phyloP scores from a whole-genome alignment of 1,140 invertebrate species.

The Sesamia nonagrioides region DNA sequence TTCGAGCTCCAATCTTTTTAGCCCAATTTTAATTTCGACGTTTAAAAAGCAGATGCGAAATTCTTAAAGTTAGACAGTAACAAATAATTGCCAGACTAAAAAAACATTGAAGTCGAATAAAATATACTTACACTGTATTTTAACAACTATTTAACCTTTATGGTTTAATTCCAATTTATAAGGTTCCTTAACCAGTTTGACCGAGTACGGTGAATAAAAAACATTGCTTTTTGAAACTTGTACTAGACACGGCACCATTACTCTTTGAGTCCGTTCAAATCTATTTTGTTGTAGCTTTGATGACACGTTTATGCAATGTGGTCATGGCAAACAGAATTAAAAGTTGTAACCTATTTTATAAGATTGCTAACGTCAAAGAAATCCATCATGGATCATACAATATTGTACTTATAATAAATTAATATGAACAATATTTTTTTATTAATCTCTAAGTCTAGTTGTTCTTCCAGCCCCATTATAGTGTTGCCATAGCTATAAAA shows the following conservation, averaged over 20 bases:
- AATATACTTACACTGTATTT: slow-evolving; percentile 56
- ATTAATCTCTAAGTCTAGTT: background rate
- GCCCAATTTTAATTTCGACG: slow-evolving; percentile 47
- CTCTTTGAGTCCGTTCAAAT: slow-evolving; percentile 21
- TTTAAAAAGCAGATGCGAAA: slow-evolving; percentile 52
- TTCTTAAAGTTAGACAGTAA: slow-evolving; percentile 22
- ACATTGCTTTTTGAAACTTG: slow-evolving; percentile 15
- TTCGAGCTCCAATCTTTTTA: slow-evolving; percentile 33
- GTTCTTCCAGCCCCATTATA: background rate
- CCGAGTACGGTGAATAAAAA: slow-evolving; percentile 17
- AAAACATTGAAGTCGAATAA: slow-evolving; percentile 34
- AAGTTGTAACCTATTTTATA: background rate
- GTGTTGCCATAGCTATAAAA: background rate
- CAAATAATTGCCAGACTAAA: slow-evolving; percentile 21
- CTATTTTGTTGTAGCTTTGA: background rate
- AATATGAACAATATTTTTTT: background rate
- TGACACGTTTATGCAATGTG: background rate
- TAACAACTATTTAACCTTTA: slow-evolving; percentile 66
- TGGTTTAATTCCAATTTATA: slow-evolving; percentile 58
- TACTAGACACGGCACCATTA: background rate
- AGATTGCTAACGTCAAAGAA: too few relatives aligned
- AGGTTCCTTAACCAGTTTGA: slow-evolving; percentile 37
- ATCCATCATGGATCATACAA: background rate
- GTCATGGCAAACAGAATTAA: background rate
- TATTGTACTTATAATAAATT: background rate